Evolutionary conservation across 1,140 invertebrate species (phyloP).

Genomic region (Achroia grisella): DNA sequence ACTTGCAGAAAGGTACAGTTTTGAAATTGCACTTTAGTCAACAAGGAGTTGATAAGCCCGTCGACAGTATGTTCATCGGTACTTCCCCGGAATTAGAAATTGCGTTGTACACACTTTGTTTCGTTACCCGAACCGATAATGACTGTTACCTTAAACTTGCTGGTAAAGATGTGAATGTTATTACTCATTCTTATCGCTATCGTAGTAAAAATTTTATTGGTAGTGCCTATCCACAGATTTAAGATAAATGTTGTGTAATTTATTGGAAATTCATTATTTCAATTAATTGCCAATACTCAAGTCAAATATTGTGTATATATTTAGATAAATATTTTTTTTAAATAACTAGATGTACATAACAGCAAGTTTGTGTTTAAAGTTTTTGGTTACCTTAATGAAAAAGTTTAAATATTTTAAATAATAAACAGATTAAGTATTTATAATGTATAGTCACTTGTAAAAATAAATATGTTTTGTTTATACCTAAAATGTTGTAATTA

Average conservation of each 20-base stretch:
- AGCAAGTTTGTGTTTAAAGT: too few relatives aligned
- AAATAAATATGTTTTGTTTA: too few relatives aligned
- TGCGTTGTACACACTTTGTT: constrained; percentile 91
- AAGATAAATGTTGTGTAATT: constrained; percentile 22
- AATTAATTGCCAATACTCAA: neutral
- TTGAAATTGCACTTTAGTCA: constrained; percentile 85
- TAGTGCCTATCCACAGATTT: constrained; percentile 86
- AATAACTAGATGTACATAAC: too few relatives aligned
- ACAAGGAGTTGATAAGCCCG: constrained; percentile 83
- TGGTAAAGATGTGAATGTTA: constrained; percentile 80
- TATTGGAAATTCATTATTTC: too few relatives aligned
- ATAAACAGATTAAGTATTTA: too few relatives aligned
- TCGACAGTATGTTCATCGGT: constrained; percentile 88
- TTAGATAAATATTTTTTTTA: too few relatives aligned
- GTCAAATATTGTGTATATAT: too few relatives aligned
- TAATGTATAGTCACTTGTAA: too few relatives aligned
- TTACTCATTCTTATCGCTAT: constrained; percentile 83
- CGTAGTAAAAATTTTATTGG: constrained; percentile 84
- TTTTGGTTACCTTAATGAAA: too few relatives aligned
- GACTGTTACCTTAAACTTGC: constrained; percentile 82
- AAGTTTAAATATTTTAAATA: too few relatives aligned
- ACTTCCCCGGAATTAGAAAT: constrained; percentile 95
- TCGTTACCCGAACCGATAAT: constrained; percentile 80
- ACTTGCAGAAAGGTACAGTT: constrained; percentile 84
- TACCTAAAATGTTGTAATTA: too few relatives aligned